A percentile compares a stretch with the other conserved stretches of the same genome.
Evolutionary conservation across 2,888 invertebrate species (phyloP).

Genomic region (Trichacis sp.): DNA sequence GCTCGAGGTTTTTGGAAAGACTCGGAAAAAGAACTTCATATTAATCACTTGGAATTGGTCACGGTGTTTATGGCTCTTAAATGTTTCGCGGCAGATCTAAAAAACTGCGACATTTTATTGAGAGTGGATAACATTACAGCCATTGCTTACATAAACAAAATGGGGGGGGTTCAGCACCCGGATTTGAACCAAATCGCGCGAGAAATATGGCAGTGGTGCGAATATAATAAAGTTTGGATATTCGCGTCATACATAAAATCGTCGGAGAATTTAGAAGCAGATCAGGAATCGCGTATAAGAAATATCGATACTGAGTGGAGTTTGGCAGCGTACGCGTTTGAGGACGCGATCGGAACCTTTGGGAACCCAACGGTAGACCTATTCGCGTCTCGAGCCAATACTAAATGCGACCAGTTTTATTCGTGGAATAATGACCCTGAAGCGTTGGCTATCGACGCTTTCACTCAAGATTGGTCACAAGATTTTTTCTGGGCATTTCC

Average conservation of each 20-base stretch:
- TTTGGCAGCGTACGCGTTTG: constrained; percentile 17
- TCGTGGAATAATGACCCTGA: constrained; percentile 24
- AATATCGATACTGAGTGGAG: constrained; percentile 42
- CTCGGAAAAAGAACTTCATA: too few species aligned
- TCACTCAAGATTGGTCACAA: constrained; percentile 21
- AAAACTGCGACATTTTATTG: constrained; percentile 32
- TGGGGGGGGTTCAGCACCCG: constrained; percentile 37
- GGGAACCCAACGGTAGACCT: constrained; percentile 26
- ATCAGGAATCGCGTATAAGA: constrained; percentile 42
- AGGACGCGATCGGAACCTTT: constrained; percentile 13
- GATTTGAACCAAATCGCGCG: constrained; percentile 29
- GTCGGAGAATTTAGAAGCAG: constrained; percentile 42
- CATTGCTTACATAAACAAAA: constrained; percentile 42
- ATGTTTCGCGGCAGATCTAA: constrained; percentile 15
- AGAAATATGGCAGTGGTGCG: constrained; percentile 45
- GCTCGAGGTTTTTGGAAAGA: too few species aligned
- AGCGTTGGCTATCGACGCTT: constrained; percentile 16
- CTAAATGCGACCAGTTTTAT: constrained; percentile 11
- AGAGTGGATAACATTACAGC: constrained; percentile 46
- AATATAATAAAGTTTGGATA: constrained; percentile 34
- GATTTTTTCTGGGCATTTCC: constrained; percentile 30
- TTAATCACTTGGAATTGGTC: too few species aligned
- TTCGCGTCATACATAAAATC: constrained; percentile 43
- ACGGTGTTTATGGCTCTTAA: background rate
- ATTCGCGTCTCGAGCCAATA: constrained; percentile 26